A percentile compares a stretch with the other conserved stretches of the same genome.
Conservation (phyloP, 2,797 vertebrate genomes). For the Alcedo quadribrachys region DNA sequence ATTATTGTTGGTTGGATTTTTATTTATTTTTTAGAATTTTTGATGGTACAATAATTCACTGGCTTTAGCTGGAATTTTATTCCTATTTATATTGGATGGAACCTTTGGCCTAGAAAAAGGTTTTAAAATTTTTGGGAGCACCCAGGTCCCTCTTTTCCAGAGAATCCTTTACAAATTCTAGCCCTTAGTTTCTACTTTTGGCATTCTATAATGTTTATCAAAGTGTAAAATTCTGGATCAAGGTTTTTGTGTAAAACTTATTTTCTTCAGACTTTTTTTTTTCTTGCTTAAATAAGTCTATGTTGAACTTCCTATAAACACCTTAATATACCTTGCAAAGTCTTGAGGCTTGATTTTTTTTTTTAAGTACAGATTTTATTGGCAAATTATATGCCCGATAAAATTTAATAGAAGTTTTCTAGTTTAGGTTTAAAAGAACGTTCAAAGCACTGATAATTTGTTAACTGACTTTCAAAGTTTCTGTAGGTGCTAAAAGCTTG, state of each 20-base stretch:
- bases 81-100: neutral
- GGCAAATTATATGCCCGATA: neutral
- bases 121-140: neutral
- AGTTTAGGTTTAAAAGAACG: neutral
- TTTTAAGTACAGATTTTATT: neutral
- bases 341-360: neutral
- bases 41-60: neutral
- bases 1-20: too few relatives aligned
- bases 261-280: neutral
- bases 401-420: neutral
- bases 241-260: neutral
- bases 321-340: neutral
- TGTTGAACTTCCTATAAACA: neutral
- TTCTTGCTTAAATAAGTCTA: neutral
- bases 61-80: neutral
- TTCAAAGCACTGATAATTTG: neutral
- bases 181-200: neutral
- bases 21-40: too few relatives aligned
- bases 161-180: neutral
- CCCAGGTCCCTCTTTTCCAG: neutral
- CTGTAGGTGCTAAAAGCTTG: neutral
- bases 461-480: neutral
- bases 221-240: neutral
- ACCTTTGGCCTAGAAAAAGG: neutral
- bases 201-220: neutral